A percentile compares a stretch with the other conserved stretches of the same genome.
phyloP scores from a whole-genome alignment of 2,797 vertebrate species.

The Fistularia commersonii region DNA sequence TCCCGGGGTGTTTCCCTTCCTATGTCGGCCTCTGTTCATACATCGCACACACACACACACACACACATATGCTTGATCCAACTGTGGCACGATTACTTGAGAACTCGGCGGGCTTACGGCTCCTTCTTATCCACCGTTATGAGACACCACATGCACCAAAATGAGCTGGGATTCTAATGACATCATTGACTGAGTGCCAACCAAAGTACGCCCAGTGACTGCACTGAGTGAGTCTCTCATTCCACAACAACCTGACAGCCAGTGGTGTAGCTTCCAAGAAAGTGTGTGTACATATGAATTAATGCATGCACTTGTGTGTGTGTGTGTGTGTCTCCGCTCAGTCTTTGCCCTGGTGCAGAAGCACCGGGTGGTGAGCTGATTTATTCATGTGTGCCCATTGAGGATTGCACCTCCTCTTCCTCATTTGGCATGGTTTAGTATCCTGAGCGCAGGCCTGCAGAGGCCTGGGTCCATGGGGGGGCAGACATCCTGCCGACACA shows the following conservation, averaged over 20 bases:
- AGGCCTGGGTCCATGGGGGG: conserved; percentile 51
- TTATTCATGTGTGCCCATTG: conserved; percentile 65
- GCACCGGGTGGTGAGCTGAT: conserved; percentile 62
- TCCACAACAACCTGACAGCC: conserved; percentile 13
- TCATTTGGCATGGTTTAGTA: conserved; percentile 66
- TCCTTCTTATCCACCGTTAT: conserved; percentile 39
- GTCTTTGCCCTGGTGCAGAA: conserved; percentile 36
- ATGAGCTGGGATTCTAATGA: conserved; percentile 37
- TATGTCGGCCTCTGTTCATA: background rate
- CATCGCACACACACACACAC: background rate
- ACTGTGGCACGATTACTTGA: conserved; percentile 23
- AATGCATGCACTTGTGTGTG: conserved; percentile 38
- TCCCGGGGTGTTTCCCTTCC: conserved; percentile 22
- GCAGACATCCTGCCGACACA: conserved; percentile 51
- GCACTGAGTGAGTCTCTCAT: conserved; percentile 10
- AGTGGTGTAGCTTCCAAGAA: conserved; percentile 14
- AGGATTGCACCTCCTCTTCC: conserved; percentile 62
- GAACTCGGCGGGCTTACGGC: conserved; percentile 34
- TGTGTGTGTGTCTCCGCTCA: conserved; percentile 28
- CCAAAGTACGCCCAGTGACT: conserved; percentile 42
- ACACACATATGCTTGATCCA: conserved; percentile 2
- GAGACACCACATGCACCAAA: conserved; percentile 20
- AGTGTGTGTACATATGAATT: conserved; percentile 16
- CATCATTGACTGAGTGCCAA: conserved; percentile 34
- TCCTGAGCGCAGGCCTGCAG: conserved; percentile 56